Percentiles rank a stretch among this genome's conserved stretches.
Conservation (phyloP, 2,888 invertebrate genomes). For the Pristionchus japonicus region DNA sequence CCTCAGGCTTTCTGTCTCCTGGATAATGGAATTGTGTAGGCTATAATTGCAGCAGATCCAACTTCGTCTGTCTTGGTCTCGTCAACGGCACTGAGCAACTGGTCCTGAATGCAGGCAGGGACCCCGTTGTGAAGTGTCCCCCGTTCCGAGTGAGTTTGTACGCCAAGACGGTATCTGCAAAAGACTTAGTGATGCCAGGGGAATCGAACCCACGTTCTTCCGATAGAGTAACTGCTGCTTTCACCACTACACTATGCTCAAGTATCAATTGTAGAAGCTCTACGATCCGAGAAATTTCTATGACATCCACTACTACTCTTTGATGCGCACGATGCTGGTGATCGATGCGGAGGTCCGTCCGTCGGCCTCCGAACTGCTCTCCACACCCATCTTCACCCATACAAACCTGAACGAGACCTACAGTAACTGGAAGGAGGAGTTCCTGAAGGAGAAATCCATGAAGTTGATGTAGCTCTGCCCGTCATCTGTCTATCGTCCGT, state of each 20-base stretch:
- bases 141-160: background rate
- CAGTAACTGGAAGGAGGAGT: too few species aligned
- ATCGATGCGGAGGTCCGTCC: background rate
- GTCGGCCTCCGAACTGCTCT: background rate
- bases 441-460: too few species aligned
- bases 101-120: background rate
- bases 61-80: background rate
- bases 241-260: too few species aligned
- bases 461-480: too few species aligned
- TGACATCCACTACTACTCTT: background rate
- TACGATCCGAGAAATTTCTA: background rate
- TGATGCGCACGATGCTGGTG: background rate
- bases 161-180: too few species aligned
- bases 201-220: too few species aligned
- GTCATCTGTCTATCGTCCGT: too few species aligned
- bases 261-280: background rate
- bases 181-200: too few species aligned
- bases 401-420: too few species aligned
- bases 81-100: background rate
- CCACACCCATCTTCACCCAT: background rate
- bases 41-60: background rate
- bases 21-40: too few species aligned
- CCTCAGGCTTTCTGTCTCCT: background rate
- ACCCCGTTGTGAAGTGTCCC: background rate
- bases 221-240: too few species aligned